Conservation (phyloP, 2,113 vertebrate species). For the Cavia aperea region DNA sequence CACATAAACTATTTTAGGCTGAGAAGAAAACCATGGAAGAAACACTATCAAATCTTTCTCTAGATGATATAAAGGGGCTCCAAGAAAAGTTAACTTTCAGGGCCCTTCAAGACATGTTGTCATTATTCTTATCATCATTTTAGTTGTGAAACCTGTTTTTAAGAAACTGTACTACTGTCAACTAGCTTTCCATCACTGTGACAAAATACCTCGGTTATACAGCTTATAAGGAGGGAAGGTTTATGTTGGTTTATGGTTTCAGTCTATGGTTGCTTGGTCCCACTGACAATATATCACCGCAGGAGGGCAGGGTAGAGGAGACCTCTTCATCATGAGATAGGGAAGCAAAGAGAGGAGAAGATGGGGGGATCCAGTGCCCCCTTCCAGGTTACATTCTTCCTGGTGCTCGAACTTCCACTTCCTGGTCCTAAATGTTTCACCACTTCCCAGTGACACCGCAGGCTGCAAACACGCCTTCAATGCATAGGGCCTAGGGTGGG, state of each 20-base stretch:
- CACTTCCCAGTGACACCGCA: not conserved
- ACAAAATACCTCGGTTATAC: not conserved
- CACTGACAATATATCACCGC: no score
- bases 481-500: not conserved
- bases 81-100: conserved; percentile 10
- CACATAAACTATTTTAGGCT: not conserved
- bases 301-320: not conserved
- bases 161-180: not conserved
- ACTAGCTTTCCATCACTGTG: not conserved
- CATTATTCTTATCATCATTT: not conserved
- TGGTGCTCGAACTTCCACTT: not conserved
- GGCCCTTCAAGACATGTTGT: not conserved
- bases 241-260: not conserved
- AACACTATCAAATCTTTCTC: not conserved
- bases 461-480: not conserved
- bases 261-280: not conserved
- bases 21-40: not conserved
- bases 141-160: not conserved
- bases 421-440: no score
- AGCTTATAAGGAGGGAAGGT: not conserved
- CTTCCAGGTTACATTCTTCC: not conserved
- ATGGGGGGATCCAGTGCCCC: not conserved
- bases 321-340: not conserved
- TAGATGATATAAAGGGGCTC: not conserved
- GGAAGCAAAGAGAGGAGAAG: not conserved